Base-by-base conservation (phyloP, 2,113 vertebrate species). In the Trogon melanurus region DNA sequence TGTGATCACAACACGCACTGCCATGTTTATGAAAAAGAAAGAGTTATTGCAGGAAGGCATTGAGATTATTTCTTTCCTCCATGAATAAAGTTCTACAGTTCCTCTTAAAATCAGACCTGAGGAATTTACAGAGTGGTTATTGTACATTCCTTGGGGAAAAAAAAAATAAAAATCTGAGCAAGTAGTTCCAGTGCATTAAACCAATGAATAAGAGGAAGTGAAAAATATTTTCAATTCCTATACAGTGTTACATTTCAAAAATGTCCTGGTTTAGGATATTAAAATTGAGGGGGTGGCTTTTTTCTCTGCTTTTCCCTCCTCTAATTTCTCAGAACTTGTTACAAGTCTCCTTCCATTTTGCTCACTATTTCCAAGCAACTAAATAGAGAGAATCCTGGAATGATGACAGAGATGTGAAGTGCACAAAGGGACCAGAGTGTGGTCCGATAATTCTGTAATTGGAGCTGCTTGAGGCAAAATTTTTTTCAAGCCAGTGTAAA, bases 301-400 rank as follows among this genome's bases (percentile, higher is more conserved):
- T 61, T 62, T 73, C 54, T 84, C 38, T 66, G 30, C 53, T 93
- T 74, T 81, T 76, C 17, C 5, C 3, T 64, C 70, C 62, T 75
- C 88, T 85, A 79, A 90, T 96, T 97, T 96, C 95, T 94, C 93
- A 93, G 94, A 97, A 97, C 89, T 97, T 93, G 83, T 94, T 96
- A 96, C 95, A 97, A 97, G 92, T 70, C 75, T 96, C 85, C 89
- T 97, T 97, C 95, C 96, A 97, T 97, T 97, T 92, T 94, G 80
- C 91, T 97, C 95, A 95, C 95, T 94, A 96, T 96, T 97, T 95
- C 95, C 95, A 97, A 96, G 96, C 74, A 26, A 97, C 96, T 94
- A 96, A 96, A 97, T 87, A 96, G 94, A 96, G 95, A 67, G 84
- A 84, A 88, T 91, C 71, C 27, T 53, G 95, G 97, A 97, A 94